Evolutionary conservation across 2,797 vertebrate genomes (phyloP).

Genomic region (Epinephelus coioides): DNA sequence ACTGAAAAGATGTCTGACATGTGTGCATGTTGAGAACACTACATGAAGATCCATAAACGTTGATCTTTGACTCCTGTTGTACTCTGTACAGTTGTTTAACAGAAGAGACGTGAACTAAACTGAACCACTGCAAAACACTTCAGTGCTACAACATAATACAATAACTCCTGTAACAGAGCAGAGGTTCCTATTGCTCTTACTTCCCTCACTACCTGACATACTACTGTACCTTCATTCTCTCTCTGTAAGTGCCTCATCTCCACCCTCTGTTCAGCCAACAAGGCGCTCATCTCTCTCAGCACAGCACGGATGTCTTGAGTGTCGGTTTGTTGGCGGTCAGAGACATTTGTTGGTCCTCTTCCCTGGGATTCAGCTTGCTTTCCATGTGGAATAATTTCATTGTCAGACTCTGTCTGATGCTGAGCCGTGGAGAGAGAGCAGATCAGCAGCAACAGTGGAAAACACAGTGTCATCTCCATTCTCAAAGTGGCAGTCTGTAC

Average conservation of each 20-base stretch:
- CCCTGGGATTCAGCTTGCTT: background rate
- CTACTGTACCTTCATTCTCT: conserved; percentile 48
- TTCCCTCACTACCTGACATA: background rate
- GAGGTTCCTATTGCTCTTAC: too few species aligned
- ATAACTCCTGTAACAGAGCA: background rate
- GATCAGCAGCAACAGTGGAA: conserved; percentile 49
- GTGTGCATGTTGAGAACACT: too few species aligned
- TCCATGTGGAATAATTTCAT: conserved; percentile 3
- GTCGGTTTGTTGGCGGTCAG: background rate
- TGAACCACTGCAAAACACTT: too few species aligned
- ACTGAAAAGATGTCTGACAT: too few species aligned
- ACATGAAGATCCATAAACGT: too few species aligned
- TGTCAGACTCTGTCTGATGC: background rate
- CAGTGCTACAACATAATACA: too few species aligned
- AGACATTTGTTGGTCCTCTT: background rate
- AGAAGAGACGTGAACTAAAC: too few species aligned
- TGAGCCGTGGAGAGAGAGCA: conserved; percentile 22
- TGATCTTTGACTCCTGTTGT: too few species aligned
- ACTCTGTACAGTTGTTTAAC: too few species aligned
- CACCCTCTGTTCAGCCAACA: conserved; percentile 41
- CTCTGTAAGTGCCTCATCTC: conserved; percentile 40
- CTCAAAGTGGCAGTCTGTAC: conserved; percentile 5
- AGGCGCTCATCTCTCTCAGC: conserved; percentile 49
- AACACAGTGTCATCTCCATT: conserved; percentile 9
- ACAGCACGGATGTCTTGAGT: conserved; percentile 16